phyloP scores from a whole-genome alignment of 2,888 invertebrate genomes.

The Galeruca laticollis region DNA sequence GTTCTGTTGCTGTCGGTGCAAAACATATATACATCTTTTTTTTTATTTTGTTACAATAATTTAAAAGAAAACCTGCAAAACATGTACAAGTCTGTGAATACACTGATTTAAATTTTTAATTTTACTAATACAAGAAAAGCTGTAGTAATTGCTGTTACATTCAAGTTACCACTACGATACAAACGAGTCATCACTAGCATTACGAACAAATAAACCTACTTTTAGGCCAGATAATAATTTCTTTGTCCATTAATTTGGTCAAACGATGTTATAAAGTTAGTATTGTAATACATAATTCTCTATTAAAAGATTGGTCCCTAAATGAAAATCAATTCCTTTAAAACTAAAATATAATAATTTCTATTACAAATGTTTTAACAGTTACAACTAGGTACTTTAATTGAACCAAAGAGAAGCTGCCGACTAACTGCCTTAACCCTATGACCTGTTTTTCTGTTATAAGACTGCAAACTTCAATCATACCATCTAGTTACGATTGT shows the following conservation, averaged over 20 bases:
- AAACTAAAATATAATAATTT: no score
- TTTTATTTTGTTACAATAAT: slow-evolving; percentile 18
- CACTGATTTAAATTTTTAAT: slow-evolving; percentile 47
- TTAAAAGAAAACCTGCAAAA: slow-evolving; percentile 17
- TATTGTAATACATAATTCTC: no score
- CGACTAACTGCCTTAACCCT: no score
- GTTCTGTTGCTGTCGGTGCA: background rate
- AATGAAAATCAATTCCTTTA: no score
- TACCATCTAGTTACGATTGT: no score
- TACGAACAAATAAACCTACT: slow-evolving; percentile 43
- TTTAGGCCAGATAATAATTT: slow-evolving; percentile 30
- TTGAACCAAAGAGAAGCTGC: no score
- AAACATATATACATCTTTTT: slow-evolving; percentile 19
- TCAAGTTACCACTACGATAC: slow-evolving; percentile 57
- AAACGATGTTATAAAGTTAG: no score
- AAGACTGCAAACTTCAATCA: no score
- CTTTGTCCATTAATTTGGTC: background rate
- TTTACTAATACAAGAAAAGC: slow-evolving; percentile 52
- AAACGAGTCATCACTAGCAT: slow-evolving; percentile 55
- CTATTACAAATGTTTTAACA: no score
- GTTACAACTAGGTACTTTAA: no score
- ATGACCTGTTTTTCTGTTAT: no score
- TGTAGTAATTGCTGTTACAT: slow-evolving; percentile 58
- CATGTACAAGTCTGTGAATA: slow-evolving; percentile 6
- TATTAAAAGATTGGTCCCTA: no score